Conservation (phyloP, 2,113 vertebrate genomes). For the Telmatochromis bifrenatus region DNA sequence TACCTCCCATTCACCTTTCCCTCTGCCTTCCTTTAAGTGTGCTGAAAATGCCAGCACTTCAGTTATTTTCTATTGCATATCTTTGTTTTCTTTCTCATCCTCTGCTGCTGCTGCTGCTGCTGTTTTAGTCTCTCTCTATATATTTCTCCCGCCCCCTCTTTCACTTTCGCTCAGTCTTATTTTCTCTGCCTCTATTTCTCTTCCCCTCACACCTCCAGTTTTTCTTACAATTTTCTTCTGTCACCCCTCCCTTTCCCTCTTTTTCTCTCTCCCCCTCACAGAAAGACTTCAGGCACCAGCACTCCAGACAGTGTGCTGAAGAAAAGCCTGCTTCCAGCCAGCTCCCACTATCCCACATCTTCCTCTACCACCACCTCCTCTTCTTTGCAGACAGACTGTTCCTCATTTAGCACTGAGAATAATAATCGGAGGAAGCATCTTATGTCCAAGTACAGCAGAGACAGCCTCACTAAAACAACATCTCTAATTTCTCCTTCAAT, state of each 20-base stretch:
- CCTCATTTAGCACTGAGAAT: conserved; percentile 44
- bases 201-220: background rate
- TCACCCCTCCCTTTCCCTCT: background rate
- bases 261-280: conserved; percentile 6
- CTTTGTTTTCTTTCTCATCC: background rate
- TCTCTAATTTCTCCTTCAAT: conserved; percentile 65
- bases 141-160: background rate
- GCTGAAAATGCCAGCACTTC: background rate
- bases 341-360: conserved; percentile 50
- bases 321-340: conserved; percentile 79
- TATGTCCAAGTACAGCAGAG: conserved; percentile 42
- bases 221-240: conserved; percentile 20
- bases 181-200: conserved; percentile 18
- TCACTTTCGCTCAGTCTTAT: conserved; percentile 9
- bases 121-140: conserved; percentile 5
- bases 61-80: background rate
- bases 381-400: conserved; percentile 54
- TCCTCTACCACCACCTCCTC: conserved; percentile 47
- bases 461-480: conserved; percentile 26
- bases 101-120: background rate
- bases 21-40: background rate
- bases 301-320: conserved; percentile 86
- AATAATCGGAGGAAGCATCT: conserved; percentile 9
- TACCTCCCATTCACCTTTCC: conserved; percentile 20
- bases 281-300: conserved; percentile 58